A percentile compares a stretch with the other conserved stretches of the same genome.
phyloP scores from a whole-genome alignment of 1,140 invertebrate genomes.

The Andrena cerasifolii region DNA sequence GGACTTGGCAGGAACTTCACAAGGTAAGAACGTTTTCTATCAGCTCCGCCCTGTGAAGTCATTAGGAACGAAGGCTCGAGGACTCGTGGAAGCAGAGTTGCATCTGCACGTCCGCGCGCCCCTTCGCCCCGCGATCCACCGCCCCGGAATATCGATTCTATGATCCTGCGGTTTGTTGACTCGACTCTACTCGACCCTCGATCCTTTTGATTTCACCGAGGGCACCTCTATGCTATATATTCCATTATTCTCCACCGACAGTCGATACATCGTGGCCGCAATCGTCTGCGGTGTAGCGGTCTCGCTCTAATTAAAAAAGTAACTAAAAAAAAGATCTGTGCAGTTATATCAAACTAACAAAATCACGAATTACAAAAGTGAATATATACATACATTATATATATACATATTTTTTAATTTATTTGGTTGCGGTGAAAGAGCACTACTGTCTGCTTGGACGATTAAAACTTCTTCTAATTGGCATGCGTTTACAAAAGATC shows the following conservation, averaged over 20 bases:
- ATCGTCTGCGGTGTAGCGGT: slow-evolving; percentile 65
- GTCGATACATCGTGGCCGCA: slow-evolving; percentile 67
- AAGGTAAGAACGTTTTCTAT: slow-evolving; percentile 87
- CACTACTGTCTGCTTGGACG: slow-evolving; percentile 81
- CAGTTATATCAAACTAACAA: slow-evolving; percentile 83
- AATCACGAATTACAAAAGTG: slow-evolving; percentile 71
- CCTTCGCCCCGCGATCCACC: too few species aligned
- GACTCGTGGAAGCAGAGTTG: slow-evolving; percentile 15
- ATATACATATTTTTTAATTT: slow-evolving; percentile 29
- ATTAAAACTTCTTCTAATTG: slow-evolving; percentile 82
- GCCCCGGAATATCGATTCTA: background rate
- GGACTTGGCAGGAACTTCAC: slow-evolving; percentile 91
- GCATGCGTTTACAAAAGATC: slow-evolving; percentile 81
- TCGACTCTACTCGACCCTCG: slow-evolving; percentile 1
- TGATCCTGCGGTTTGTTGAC: too few species aligned
- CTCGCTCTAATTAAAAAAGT: slow-evolving; percentile 62
- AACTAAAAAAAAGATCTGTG: slow-evolving; percentile 79
- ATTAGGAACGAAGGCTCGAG: slow-evolving; percentile 63
- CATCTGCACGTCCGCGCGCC: background rate
- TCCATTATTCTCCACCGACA: slow-evolving; percentile 71
- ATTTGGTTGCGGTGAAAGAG: slow-evolving; percentile 82
- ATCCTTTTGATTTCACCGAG: slow-evolving; percentile 75
- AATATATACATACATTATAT: slow-evolving; percentile 18
- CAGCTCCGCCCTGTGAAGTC: slow-evolving; percentile 72
- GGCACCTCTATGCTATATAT: slow-evolving; percentile 73